Evolutionary conservation across 2,113 vertebrate species (phyloP).

Genomic region (Leiothrix lutea): DNA sequence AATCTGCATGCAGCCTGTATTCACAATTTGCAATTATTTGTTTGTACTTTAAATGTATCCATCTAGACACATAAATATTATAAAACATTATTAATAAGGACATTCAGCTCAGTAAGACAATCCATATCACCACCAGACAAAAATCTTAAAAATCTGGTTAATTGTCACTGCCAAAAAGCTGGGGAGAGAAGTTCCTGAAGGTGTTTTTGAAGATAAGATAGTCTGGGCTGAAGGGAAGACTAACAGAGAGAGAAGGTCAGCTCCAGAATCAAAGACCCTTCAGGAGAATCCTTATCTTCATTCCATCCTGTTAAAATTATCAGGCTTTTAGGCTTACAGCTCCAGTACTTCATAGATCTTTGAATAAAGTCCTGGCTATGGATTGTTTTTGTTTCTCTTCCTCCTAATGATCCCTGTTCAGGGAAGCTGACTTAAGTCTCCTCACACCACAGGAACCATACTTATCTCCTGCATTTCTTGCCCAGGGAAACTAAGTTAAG

Average conservation of each 20-base stretch:
- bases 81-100: background rate
- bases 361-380: background rate
- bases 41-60: background rate
- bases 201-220: background rate
- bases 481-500: background rate
- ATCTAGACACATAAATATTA: background rate
- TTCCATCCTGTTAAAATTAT: background rate
- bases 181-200: background rate
- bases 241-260: background rate
- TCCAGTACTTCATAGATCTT: background rate
- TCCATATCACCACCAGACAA: background rate
- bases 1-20: background rate
- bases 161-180: background rate
- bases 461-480: background rate
- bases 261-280: constrained; percentile 1
- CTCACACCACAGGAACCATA: background rate
- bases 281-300: background rate
- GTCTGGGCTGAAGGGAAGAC: background rate
- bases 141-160: constrained; percentile 11
- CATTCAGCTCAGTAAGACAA: background rate
- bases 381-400: background rate
- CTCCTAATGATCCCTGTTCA: background rate
- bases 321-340: background rate
- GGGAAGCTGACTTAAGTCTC: background rate
- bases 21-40: background rate